Base-by-base conservation (phyloP, 1,140 invertebrate species). In the Drosophila erecta region DNA sequence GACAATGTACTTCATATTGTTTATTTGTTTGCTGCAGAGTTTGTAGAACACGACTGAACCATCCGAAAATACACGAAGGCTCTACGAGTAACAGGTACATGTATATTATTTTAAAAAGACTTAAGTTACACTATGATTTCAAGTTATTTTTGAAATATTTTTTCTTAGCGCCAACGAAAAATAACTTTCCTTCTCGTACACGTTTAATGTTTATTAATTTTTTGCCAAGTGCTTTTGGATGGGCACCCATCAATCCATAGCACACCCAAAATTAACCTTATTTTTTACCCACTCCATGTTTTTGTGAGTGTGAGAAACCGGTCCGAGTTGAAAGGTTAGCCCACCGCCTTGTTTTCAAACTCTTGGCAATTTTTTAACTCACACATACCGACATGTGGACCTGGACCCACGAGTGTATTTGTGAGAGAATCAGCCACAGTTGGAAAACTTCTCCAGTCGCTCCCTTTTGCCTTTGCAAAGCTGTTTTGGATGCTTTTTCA, bases 211-310 rank as follows among this genome's bases (percentile, higher is more conserved):
- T 76, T 89, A 86, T 86, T 89, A 86, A 86, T 87, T 86, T 83
- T 87, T 89, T 79, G 83, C 79, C 79, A 86, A 86, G 83, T 86
- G 79, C 73, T 87, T 83, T 83, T 76, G 62, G 79, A 86, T 85
- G 79, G 70, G 33, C n/a, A 61, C 72, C 60, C 83, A 86, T 86
- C 79, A 87, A 86, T 86, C 71, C 58, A 57, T 58, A 51, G 79
- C 79, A 69, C 43, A 51, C 70, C 83, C 15, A 69, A 79, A 86
- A 87, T 86, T 86, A 86, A 86, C 83, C 83, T 89, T 87, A 86
- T 86, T 86, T 86, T 85, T 86, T 76, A 81, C 72, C 41, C 64
- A 70, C 66, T 70, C 66, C 69, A 70, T 70, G 64, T 49, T 54
- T 47, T 47, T 27, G 65, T 33, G 41, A 15, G 33, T 66, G 47